A percentile compares a stretch with the other conserved stretches of the same genome.
These are phyloP conservation scores for Tribolium castaneum DNA, from an alignment of 1,140 invertebrate species.

Conservation along the genomic window DNA sequence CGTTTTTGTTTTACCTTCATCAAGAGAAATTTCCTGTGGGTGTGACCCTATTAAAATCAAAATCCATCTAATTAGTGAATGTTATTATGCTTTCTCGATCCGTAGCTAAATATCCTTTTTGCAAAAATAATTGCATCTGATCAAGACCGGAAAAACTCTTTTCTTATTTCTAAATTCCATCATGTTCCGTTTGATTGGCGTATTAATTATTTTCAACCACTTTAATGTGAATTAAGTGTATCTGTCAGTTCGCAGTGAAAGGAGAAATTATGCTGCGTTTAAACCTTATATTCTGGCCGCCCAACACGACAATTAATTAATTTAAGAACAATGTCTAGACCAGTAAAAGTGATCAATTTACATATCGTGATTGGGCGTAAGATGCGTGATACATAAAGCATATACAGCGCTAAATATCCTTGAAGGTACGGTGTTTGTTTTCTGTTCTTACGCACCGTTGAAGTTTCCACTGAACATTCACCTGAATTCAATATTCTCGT, in stretches of 20 bases:
- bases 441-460: slow-evolving; percentile 29
- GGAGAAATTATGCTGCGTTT: slow-evolving; percentile 21
- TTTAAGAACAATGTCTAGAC: not conserved
- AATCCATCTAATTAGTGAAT: slow-evolving; percentile 7
- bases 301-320: not conserved
- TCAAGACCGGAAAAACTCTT: not conserved
- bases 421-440: slow-evolving; percentile 2
- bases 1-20: slow-evolving; percentile 3
- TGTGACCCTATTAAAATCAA: slow-evolving; percentile 1
- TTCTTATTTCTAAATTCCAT: not conserved
- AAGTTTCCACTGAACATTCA: slow-evolving; percentile 23
- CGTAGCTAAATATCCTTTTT: not conserved
- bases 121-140: not conserved
- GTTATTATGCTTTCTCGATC: not conserved
- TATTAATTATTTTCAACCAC: slow-evolving; percentile 18
- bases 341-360: slow-evolving; percentile 23
- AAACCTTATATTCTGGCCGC: not conserved
- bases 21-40: slow-evolving; percentile 16
- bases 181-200: slow-evolving; percentile 14
- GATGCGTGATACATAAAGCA: not conserved
- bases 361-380: not conserved
- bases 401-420: not conserved
- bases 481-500: slow-evolving; percentile 2
- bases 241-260: slow-evolving; percentile 22
- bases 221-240: slow-evolving; percentile 18